A percentile compares a stretch with the other conserved stretches of the same genome.
phyloP scores from a whole-genome alignment of 2,888 invertebrate species.

The Nebria salina region DNA sequence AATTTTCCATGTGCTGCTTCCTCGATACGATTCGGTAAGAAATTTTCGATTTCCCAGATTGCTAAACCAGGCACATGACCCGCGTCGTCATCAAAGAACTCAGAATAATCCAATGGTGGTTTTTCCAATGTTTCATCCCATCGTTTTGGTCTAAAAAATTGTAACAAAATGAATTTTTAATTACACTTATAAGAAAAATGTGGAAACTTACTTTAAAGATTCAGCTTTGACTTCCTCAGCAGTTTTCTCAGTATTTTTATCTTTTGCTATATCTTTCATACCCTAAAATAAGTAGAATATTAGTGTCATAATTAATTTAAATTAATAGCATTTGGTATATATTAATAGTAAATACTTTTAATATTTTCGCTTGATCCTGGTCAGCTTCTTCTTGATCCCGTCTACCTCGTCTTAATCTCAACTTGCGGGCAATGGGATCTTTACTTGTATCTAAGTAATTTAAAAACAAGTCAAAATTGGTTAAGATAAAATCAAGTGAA shows the following conservation, averaged over 20 bases:
- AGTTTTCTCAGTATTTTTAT: constrained; percentile 78
- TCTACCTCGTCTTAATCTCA: constrained; percentile 84
- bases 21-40: constrained; percentile 93
- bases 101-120: constrained; percentile 95
- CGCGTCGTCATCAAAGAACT: constrained; percentile 95
- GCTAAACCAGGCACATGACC: constrained; percentile 92
- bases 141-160: constrained; percentile 78
- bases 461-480: constrained; percentile 29
- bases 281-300: constrained; percentile 65
- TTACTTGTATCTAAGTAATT: constrained; percentile 69
- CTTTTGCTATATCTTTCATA: constrained; percentile 86
- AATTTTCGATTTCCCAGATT: constrained; percentile 99
- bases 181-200: constrained; percentile 33
- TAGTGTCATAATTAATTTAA: background rate
- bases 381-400: constrained; percentile 84
- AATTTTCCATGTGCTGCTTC: constrained; percentile 97
- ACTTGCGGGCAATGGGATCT: constrained; percentile 95
- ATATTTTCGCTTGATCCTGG: constrained; percentile 87
- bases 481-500: background rate
- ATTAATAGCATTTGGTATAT: background rate
- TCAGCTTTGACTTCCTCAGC: constrained; percentile 74
- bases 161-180: constrained; percentile 23
- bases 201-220: constrained; percentile 73
- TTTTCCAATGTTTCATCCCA: constrained; percentile 97
- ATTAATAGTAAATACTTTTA: constrained; percentile 68